Percentiles rank a stretch among this genome's conserved stretches.
These are phyloP conservation scores for Andricus quercusramuli DNA, from an alignment of 2,888 invertebrate genomes.

Conservation along the genomic window DNA sequence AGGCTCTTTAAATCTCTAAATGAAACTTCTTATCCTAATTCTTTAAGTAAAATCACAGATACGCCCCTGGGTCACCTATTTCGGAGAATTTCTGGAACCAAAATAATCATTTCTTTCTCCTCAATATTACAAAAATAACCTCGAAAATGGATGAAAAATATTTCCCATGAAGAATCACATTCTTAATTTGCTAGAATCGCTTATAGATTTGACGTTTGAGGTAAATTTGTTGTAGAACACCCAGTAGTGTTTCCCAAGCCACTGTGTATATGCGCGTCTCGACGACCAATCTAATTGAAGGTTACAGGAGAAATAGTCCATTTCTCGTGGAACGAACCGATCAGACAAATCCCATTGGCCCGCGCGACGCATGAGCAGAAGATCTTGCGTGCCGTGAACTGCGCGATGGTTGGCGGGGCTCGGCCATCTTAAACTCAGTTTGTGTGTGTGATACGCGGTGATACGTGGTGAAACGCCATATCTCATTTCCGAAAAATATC, in stretches of 20 bases:
- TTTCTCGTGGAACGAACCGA: not conserved
- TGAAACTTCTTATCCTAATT: too few species aligned
- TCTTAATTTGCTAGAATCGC: too few species aligned
- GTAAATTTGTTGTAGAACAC: not conserved
- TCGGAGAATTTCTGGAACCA: too few species aligned
- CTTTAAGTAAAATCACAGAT: too few species aligned
- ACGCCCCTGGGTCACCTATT: too few species aligned
- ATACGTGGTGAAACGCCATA: conserved; percentile 57
- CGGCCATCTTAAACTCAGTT: conserved; percentile 74
- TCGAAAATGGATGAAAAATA: too few species aligned
- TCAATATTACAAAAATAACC: too few species aligned
- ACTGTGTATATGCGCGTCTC: not conserved
- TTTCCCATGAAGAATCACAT: too few species aligned
- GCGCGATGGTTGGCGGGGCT: conserved; percentile 45
- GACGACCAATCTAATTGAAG: not conserved
- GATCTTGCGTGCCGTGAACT: not conserved
- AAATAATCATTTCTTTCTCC: too few species aligned
- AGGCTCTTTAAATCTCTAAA: too few species aligned
- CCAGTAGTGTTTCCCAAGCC: not conserved
- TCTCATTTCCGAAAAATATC: conserved; percentile 79
- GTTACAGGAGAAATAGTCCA: not conserved
- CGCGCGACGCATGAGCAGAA: not conserved
- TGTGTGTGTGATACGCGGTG: conserved; percentile 74
- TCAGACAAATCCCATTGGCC: too few species aligned
- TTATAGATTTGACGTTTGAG: too few species aligned